These are phyloP conservation scores for Himalopsyche anomala DNA, from an alignment of 2,888 invertebrate species.

Conservation along the genomic window DNA sequence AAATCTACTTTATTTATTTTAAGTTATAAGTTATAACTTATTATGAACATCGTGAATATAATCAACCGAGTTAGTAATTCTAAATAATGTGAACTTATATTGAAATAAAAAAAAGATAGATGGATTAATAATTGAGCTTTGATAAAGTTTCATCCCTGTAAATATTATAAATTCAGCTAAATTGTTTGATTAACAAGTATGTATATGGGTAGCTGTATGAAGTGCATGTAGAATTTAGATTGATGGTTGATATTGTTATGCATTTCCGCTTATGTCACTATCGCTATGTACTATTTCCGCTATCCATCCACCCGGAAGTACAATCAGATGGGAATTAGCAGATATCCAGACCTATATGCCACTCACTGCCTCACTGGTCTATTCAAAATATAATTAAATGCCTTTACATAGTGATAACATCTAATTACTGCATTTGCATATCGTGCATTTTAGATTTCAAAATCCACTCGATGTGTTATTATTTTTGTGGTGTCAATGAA, in stretches of 20 bases:
- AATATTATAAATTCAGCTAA: too few species aligned
- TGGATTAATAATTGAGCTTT: too few species aligned
- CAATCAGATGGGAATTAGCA: slow-evolving; percentile 59
- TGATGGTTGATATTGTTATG: slow-evolving; percentile 54
- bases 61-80: too few species aligned
- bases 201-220: too few species aligned
- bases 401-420: slow-evolving; percentile 24
- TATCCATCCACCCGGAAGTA: slow-evolving; percentile 61
- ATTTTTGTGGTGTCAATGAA: slow-evolving; percentile 6
- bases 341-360: slow-evolving; percentile 49
- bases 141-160: too few species aligned
- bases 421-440: slow-evolving; percentile 21
- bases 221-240: slow-evolving; percentile 14
- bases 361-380: slow-evolving; percentile 32
- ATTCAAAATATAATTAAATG: slow-evolving; percentile 48
- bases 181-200: too few species aligned
- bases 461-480: neutral
- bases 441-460: slow-evolving; percentile 1
- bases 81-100: too few species aligned
- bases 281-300: slow-evolving; percentile 55
- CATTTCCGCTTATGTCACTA: slow-evolving; percentile 53
- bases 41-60: too few species aligned
- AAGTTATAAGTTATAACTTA: too few species aligned
- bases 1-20: too few species aligned
- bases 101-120: too few species aligned